Base-by-base conservation (phyloP, 2,797 vertebrate genomes). In the Yasuhikotakia modesta region DNA sequence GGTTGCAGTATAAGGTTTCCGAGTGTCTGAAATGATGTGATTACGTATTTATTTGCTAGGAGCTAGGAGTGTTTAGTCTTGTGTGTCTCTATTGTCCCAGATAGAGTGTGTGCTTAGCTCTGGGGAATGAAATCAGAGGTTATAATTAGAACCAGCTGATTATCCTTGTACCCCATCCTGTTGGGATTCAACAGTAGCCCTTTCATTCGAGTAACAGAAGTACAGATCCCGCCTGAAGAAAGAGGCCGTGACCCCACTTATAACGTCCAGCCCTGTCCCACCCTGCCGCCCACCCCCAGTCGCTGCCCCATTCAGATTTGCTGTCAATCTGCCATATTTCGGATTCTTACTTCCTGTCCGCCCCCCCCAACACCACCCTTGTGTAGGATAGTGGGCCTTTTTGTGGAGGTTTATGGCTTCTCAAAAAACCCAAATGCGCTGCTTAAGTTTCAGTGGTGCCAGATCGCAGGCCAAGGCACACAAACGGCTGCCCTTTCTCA, bases 101-200 rank as follows among this genome's bases (percentile, higher is more conserved):
- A 60, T 76, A 60, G 39, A 58, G 73, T 46, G 75, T 64, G 60
- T 63, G 77, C 83, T 88, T 90, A 84, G 85, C 86, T 81, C 46
- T 79, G 87, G 83, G 87, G 83, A 85, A 86, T 90, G 87, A 91
- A 88, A 88, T 92, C 88, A 89, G 82, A 86, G 86, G 80, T 84
- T 90, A 86, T 91, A 91, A 90, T 88, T 90, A 90, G 85, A 90
- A 82, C 83, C 85, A 79, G 83, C 80, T 87, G 87, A 87, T 90
- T 87, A 89, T 88, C 85, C 79, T 85, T 89, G 78, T 82, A 74
- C 82, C 85, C 79, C 85, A n/a, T 83, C 81, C 82, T 82, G 76
- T 85, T 76, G 81, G 72, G 74, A 58, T 71, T 64, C 74, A 76
- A 82, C 76, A 79, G 73, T 74, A 76, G 70, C 67, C 77, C 57